These are phyloP conservation scores for Spodoptera littoralis DNA, from an alignment of 2,888 invertebrate genomes.

Conservation along the genomic window DNA sequence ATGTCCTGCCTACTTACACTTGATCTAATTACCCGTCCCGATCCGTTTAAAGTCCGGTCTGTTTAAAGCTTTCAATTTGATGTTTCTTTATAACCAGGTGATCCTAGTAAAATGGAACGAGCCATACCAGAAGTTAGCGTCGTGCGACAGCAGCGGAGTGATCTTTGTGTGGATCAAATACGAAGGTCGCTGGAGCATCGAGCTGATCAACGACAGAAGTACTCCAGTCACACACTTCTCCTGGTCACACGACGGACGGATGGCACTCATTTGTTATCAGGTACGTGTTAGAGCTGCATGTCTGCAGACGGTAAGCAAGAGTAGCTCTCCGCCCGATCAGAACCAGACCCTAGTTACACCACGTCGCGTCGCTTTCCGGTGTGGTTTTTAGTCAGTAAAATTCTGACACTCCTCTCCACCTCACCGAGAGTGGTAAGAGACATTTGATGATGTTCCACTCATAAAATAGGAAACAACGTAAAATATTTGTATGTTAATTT, in stretches of 20 bases:
- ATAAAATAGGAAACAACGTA: too few species aligned
- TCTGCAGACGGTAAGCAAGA: too few species aligned
- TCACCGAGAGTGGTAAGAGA: too few species aligned
- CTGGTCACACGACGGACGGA: slow-evolving; percentile 99
- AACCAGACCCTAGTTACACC: too few species aligned
- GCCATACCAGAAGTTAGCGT: slow-evolving; percentile 98
- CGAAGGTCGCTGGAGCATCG: slow-evolving; percentile 99
- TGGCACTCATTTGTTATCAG: slow-evolving; percentile 99
- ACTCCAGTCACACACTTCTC: slow-evolving; percentile 99
- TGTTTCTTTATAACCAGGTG: slow-evolving; percentile 88
- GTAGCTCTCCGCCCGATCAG: background rate
- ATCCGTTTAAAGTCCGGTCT: too few species aligned
- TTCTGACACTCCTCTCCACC: too few species aligned
- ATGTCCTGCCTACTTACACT: too few species aligned
- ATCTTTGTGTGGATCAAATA: slow-evolving; percentile 99
- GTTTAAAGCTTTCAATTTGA: background rate
- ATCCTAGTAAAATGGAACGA: slow-evolving; percentile 99
- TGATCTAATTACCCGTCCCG: too few species aligned
- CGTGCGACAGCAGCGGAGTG: slow-evolving; percentile 98
- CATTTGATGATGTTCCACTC: too few species aligned
- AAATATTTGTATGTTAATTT: too few species aligned
- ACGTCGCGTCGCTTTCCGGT: too few species aligned
- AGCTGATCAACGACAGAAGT: slow-evolving; percentile 99
- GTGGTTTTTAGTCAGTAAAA: too few species aligned
- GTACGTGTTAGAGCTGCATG: slow-evolving; percentile 74